These are phyloP conservation scores for Aspidapion aeneum DNA, from an alignment of 2,888 invertebrate species.

Conservation along the genomic window DNA sequence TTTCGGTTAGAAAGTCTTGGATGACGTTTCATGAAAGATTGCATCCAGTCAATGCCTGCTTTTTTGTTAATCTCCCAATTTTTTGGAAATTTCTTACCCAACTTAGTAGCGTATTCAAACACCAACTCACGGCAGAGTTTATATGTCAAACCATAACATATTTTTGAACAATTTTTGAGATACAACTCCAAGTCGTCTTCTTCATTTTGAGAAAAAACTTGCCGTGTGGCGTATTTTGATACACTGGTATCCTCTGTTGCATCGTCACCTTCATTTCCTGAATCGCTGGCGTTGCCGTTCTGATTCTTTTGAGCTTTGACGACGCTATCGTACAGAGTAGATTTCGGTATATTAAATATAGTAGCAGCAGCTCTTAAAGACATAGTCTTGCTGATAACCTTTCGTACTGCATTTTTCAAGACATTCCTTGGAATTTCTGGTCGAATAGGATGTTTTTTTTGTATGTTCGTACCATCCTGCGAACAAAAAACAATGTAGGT, in stretches of 20 bases:
- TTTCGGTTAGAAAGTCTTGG: constrained; percentile 20
- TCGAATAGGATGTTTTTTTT: too few species aligned
- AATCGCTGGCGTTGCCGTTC: too few species aligned
- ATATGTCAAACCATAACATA: too few species aligned
- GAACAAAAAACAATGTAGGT: too few species aligned
- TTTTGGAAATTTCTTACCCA: too few species aligned
- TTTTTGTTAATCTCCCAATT: too few species aligned
- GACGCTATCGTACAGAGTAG: constrained; percentile 10
- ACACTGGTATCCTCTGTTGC: constrained; percentile 6
- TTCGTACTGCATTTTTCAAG: constrained; percentile 6
- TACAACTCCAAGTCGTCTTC: constrained; percentile 13
- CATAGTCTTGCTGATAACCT: constrained; percentile 8
- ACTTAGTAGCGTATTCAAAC: too few species aligned
- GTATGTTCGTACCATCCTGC: too few species aligned
- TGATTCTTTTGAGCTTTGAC: constrained; percentile 8
- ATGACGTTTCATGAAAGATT: constrained; percentile 16
- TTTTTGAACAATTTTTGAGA: too few species aligned
- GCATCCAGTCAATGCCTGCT: too few species aligned
- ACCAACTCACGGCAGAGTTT: too few species aligned
- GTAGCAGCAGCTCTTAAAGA: constrained; percentile 7
- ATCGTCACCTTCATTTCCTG: constrained; percentile 13
- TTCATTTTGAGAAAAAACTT: constrained; percentile 13
- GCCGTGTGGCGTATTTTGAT: constrained; percentile 14
- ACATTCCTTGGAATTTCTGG: too few species aligned
- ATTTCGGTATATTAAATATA: constrained; percentile 10